phyloP scores from a whole-genome alignment of 2,113 vertebrate species.

The Tetrax tetrax region DNA sequence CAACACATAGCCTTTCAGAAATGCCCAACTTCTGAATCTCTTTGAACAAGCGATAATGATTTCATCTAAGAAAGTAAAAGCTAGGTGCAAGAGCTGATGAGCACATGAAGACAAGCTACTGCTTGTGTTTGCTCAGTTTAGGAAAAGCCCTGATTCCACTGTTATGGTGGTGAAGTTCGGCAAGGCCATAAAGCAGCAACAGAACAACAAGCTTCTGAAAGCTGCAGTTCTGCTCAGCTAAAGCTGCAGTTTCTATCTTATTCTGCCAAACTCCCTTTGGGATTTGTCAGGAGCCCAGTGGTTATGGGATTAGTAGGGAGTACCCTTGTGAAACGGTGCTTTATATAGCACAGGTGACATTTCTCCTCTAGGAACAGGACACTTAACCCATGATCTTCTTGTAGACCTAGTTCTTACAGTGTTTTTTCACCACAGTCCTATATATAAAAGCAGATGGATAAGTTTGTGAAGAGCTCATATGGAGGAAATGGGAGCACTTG shows the following conservation, averaged over 20 bases:
- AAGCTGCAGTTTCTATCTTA: not conserved
- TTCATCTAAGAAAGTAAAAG: not conserved
- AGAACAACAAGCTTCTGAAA: not conserved
- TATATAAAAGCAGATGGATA: not conserved
- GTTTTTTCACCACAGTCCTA: not conserved
- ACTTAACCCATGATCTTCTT: not conserved
- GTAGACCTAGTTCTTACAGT: not conserved
- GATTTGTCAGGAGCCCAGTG: not conserved
- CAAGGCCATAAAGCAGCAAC: not conserved
- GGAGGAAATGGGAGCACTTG: conserved; percentile 3
- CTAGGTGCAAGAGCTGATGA: not conserved
- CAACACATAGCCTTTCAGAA: not conserved
- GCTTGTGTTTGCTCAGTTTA: not conserved
- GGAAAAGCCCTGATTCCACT: not conserved
- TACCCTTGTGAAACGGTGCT: not conserved
- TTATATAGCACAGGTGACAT: not conserved
- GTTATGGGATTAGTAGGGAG: not conserved
- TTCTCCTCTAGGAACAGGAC: not conserved
- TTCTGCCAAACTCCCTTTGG: not conserved
- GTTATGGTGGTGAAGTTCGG: not conserved
- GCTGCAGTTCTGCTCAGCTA: not conserved
- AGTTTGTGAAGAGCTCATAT: not conserved
- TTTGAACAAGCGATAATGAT: not conserved
- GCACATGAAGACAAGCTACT: not conserved
- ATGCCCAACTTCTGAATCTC: not conserved